Evolutionary conservation across 2,888 invertebrate genomes (phyloP).

Genomic region (Thereva unica): DNA sequence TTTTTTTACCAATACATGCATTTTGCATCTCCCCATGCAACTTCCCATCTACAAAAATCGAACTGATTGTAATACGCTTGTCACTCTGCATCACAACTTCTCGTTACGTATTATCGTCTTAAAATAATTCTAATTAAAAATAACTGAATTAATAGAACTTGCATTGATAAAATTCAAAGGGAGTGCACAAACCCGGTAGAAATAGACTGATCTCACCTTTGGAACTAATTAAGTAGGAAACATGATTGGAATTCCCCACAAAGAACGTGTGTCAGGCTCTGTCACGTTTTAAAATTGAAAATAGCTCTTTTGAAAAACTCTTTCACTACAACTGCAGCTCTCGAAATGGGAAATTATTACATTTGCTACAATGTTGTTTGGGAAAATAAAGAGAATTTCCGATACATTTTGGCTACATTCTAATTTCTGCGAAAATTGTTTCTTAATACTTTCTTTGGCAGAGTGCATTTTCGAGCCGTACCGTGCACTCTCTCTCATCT

Average conservation of each 20-base stretch:
- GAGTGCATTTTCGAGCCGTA: not conserved
- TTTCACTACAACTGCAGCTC: not conserved
- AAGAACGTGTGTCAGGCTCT: constrained; percentile 20
- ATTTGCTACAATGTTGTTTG: no score
- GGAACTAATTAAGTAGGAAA: constrained; percentile 20
- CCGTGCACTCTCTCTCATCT: constrained; percentile 9
- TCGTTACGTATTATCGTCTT: no score
- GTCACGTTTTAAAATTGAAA: not conserved
- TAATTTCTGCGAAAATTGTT: no score
- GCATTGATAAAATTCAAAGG: not conserved
- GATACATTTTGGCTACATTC: no score
- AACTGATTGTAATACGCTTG: no score
- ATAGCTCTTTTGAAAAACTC: not conserved
- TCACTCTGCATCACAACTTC: no score
- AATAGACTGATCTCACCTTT: constrained; percentile 31
- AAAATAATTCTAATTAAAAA: no score
- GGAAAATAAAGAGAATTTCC: no score
- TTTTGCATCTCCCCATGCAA: no score
- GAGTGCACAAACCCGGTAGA: constrained; percentile 26
- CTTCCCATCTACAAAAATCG: no score
- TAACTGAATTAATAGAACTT: no score
- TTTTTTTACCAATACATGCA: no score
- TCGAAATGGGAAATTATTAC: constrained; percentile 1
- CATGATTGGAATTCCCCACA: constrained; percentile 27
- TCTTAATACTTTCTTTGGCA: not conserved